A percentile compares a stretch with the other conserved stretches of the same genome.
phyloP scores from a whole-genome alignment of 2,797 vertebrate genomes.

The Melanotaenia maccullochi region DNA sequence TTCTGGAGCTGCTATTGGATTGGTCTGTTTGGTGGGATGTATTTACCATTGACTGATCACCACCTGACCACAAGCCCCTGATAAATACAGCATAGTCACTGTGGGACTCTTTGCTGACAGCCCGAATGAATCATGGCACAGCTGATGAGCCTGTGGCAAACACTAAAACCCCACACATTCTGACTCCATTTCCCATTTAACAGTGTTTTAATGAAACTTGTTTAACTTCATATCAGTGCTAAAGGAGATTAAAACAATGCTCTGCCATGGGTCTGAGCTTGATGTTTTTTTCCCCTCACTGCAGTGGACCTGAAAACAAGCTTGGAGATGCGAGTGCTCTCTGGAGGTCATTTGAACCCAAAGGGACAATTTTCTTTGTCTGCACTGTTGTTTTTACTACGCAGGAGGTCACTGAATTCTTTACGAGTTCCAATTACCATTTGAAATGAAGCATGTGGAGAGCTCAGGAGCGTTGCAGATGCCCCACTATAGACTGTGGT shows the following conservation, averaged over 20 bases:
- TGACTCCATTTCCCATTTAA: not conserved
- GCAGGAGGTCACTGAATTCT: slow-evolving; percentile 32
- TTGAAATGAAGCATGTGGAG: slow-evolving; percentile 40
- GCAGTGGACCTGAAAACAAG: not conserved
- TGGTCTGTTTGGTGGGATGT: slow-evolving; percentile 1
- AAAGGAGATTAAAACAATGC: not conserved
- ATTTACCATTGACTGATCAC: slow-evolving; percentile 12
- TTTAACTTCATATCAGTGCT: not conserved
- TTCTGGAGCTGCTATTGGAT: not conserved
- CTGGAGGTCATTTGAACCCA: slow-evolving; percentile 16
- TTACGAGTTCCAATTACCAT: slow-evolving; percentile 45
- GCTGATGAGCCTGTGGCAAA: not conserved
- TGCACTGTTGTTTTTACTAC: slow-evolving; percentile 1
- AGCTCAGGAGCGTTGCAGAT: slow-evolving; percentile 18
- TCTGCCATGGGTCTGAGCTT: not conserved
- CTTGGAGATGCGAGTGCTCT: not conserved
- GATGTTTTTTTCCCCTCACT: not conserved
- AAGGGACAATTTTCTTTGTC: slow-evolving; percentile 15
- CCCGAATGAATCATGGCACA: slow-evolving; percentile 15
- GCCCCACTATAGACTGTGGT: slow-evolving; percentile 1
- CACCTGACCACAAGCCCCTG: slow-evolving; percentile 5
- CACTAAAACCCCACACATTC: not conserved
- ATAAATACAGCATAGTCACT: slow-evolving; percentile 5
- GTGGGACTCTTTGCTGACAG: slow-evolving; percentile 3
- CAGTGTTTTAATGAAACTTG: not conserved